phyloP scores from a whole-genome alignment of 1,140 invertebrate genomes.

The Heliconius congener region DNA sequence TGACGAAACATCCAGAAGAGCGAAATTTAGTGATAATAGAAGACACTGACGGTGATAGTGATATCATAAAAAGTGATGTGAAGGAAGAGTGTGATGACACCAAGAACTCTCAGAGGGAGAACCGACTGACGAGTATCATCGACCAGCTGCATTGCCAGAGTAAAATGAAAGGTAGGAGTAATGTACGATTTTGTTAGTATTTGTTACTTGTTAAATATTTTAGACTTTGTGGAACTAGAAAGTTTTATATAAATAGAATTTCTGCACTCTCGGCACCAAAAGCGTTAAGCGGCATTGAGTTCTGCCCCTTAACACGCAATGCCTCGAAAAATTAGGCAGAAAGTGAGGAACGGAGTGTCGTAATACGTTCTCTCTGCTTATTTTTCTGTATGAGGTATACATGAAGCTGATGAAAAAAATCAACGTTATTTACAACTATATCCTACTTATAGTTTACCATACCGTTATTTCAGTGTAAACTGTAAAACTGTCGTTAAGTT shows the following conservation, averaged over 20 bases:
- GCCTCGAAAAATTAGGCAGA: too few relatives aligned
- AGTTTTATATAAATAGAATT: too few relatives aligned
- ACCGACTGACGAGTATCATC: conserved; percentile 67
- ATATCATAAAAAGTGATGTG: conserved; percentile 53
- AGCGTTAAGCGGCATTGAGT: too few relatives aligned
- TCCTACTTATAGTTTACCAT: neutral
- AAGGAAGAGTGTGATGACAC: conserved; percentile 63
- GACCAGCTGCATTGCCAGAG: too few relatives aligned
- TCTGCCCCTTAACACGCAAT: too few relatives aligned
- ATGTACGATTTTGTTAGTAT: neutral
- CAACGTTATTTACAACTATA: too few relatives aligned
- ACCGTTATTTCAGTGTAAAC: conserved; percentile 3
- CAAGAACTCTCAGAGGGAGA: conserved; percentile 58
- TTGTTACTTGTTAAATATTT: neutral
- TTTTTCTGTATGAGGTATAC: too few relatives aligned
- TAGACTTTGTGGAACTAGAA: too few relatives aligned
- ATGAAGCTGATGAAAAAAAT: too few relatives aligned
- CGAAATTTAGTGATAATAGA: conserved; percentile 13
- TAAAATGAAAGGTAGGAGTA: conserved; percentile 64
- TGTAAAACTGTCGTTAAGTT: conserved; percentile 36
- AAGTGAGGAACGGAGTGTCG: too few relatives aligned
- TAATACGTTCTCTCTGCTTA: too few relatives aligned
- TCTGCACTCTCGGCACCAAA: too few relatives aligned
- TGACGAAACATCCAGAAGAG: conserved; percentile 38
- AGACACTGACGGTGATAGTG: conserved; percentile 39